Conservation (phyloP, 2,797 vertebrate species). For the Podargus strigoides region DNA sequence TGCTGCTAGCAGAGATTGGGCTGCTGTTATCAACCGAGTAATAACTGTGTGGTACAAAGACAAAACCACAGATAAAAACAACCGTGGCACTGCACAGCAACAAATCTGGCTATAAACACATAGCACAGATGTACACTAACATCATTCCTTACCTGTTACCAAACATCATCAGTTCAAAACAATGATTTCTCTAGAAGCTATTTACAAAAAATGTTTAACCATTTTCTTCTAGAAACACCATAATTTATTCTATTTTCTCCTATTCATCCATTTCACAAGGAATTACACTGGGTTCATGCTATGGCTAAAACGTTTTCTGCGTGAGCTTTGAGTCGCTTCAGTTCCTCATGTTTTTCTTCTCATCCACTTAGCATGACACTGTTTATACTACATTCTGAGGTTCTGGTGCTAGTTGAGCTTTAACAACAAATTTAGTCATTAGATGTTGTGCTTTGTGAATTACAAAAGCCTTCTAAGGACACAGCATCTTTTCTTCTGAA, state of each 20-base stretch:
- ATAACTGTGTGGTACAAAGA: neutral
- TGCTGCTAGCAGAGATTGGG: neutral
- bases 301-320: rapidly evolving
- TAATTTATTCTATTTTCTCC: neutral
- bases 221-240: neutral
- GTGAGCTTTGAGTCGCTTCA: neutral
- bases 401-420: neutral
- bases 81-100: neutral
- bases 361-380: slow-evolving; percentile 27
- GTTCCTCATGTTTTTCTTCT: neutral
- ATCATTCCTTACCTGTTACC: neutral
- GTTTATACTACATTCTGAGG: neutral
- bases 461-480: slow-evolving; percentile 26
- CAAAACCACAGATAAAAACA: neutral
- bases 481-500: slow-evolving; percentile 1
- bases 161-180: neutral
- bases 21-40: neutral
- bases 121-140: neutral
- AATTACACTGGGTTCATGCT: neutral
- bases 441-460: neutral
- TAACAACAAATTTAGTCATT: slow-evolving; percentile 17
- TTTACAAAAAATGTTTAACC: neutral
- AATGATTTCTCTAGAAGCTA: neutral
- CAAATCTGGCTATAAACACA: neutral
- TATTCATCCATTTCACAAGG: neutral